Conservation (phyloP, 2,888 invertebrate species). For the Caenorhabditis sp. region DNA sequence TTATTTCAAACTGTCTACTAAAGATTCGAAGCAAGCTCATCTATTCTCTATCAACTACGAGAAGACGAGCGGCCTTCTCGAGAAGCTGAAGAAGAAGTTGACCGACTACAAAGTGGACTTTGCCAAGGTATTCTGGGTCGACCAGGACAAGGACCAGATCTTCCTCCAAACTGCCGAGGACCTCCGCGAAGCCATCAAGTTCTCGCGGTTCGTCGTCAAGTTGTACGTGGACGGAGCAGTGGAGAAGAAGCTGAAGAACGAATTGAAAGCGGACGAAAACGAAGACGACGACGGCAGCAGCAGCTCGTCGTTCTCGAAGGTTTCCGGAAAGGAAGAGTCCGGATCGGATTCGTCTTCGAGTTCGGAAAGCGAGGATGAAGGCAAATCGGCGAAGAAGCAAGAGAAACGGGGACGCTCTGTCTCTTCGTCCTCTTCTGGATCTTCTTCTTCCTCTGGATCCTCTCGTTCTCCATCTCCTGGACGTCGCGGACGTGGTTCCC, state of each 20-base stretch:
- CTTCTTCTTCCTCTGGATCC: slow-evolving; percentile 16
- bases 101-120: slow-evolving; percentile 38
- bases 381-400: slow-evolving; percentile 10
- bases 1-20: slow-evolving; percentile 46
- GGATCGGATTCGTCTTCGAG: slow-evolving; percentile 27
- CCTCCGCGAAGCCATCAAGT: slow-evolving; percentile 41
- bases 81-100: slow-evolving; percentile 44
- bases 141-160: slow-evolving; percentile 53
- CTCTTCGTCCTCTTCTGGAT: slow-evolving; percentile 30
- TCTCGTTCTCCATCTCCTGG: slow-evolving; percentile 30
- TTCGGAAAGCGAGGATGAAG: slow-evolving; percentile 22
- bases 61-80: slow-evolving; percentile 24
- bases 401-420: slow-evolving; percentile 28
- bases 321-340: slow-evolving; percentile 24
- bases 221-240: slow-evolving; percentile 32
- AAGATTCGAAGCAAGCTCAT: slow-evolving; percentile 49
- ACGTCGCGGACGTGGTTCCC: slow-evolving; percentile 17
- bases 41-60: slow-evolving; percentile 42
- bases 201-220: slow-evolving; percentile 38
- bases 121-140: slow-evolving; percentile 51
- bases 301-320: slow-evolving; percentile 47
- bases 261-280: slow-evolving; percentile 8
- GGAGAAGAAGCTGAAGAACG: slow-evolving; percentile 17
- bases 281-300: slow-evolving; percentile 26
- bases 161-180: slow-evolving; percentile 41